Evolutionary conservation across 1,140 invertebrate genomes (phyloP).

Genomic region (Diachasma alloeum): DNA sequence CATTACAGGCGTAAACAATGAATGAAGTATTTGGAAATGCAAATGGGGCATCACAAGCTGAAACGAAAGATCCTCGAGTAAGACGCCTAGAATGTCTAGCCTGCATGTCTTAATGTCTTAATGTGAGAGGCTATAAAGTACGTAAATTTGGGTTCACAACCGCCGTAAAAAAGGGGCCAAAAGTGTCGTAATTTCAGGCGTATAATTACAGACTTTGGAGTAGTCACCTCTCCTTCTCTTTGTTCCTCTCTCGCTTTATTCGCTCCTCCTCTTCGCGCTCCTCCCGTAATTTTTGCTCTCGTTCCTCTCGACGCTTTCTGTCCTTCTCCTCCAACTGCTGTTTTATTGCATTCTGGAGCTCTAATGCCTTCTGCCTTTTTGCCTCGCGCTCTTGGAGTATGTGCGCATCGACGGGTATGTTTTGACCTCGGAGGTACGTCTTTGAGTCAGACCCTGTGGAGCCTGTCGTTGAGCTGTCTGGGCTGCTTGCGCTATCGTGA

Average conservation of each 20-base stretch:
- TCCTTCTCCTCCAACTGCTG: conserved; percentile 78
- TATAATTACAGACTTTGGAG: not conserved
- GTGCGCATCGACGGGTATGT: conserved; percentile 74
- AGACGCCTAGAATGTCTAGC: too few species aligned
- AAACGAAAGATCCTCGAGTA: too few species aligned
- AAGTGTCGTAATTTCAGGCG: not conserved
- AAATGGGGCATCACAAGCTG: too few species aligned
- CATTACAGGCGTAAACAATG: too few species aligned
- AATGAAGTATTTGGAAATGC: too few species aligned
- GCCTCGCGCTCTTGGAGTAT: conserved; percentile 74
- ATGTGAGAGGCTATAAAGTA: too few species aligned
- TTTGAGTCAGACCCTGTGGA: conserved; percentile 58
- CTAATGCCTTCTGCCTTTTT: conserved; percentile 74
- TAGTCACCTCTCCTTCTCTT: conserved; percentile 66
- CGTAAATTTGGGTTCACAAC: too few species aligned
- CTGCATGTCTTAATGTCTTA: too few species aligned
- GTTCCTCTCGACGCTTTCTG: conserved; percentile 71
- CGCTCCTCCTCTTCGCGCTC: conserved; percentile 74
- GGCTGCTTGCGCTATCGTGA: conserved; percentile 57
- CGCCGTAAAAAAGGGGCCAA: too few species aligned
- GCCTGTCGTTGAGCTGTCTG: conserved; percentile 53
- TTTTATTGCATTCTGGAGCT: conserved; percentile 77
- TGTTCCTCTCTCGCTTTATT: conserved; percentile 72
- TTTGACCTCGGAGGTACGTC: conserved; percentile 75
- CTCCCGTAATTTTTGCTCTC: conserved; percentile 68